These are phyloP conservation scores for Perca schrenkii DNA, from an alignment of 2,113 vertebrate genomes.

Conservation along the genomic window DNA sequence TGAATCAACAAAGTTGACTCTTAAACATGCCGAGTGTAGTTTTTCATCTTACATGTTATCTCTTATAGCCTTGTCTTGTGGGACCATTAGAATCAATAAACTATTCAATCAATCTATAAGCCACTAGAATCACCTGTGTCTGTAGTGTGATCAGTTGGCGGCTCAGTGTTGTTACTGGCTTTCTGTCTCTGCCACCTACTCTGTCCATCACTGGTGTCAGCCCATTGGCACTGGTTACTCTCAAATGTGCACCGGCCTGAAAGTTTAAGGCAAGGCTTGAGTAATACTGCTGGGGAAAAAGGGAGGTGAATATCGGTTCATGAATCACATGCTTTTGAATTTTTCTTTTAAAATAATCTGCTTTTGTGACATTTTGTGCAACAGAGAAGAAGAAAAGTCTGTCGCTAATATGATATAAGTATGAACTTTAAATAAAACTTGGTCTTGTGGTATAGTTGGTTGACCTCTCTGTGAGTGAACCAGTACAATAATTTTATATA, in stretches of 20 bases:
- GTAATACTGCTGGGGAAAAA: conserved; percentile 6
- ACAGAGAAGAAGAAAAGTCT: not conserved
- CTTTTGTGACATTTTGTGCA: not conserved
- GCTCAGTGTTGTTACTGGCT: conserved; percentile 67
- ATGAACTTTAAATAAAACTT: not conserved
- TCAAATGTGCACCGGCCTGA: conserved; percentile 84
- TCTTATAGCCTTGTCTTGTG: not conserved
- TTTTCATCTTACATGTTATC: not conserved
- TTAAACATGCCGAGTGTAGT: not conserved
- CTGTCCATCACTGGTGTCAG: conserved; percentile 63
- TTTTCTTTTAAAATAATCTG: not conserved
- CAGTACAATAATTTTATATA: not conserved
- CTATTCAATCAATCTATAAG: not conserved
- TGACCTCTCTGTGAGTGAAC: not conserved
- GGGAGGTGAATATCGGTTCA: not conserved
- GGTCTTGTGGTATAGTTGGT: not conserved
- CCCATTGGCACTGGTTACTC: conserved; percentile 77
- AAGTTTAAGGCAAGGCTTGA: not conserved
- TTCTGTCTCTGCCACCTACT: conserved; percentile 78
- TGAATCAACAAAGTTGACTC: not conserved
- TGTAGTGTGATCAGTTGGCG: conserved; percentile 78
- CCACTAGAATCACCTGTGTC: conserved; percentile 65
- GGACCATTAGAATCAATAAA: not conserved
- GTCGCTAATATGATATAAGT: not conserved
- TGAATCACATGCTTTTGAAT: not conserved